Base-by-base conservation (phyloP, 2,888 invertebrate species). In the Octodonta nipae region DNA sequence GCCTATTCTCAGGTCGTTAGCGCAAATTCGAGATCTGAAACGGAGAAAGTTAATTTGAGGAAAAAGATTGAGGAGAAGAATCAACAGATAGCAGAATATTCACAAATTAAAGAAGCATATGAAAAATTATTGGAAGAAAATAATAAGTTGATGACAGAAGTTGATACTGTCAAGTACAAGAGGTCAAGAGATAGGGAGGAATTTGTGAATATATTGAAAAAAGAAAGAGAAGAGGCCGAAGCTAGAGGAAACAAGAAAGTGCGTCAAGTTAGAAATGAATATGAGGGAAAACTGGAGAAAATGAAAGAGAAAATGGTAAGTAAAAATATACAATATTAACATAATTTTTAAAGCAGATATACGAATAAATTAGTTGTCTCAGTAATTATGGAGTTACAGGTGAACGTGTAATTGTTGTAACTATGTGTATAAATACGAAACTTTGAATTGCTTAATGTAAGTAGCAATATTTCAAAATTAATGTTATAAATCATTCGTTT, bases 231-330 rank as follows among this genome's bases (percentile, higher is more conserved):
- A 12, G 54, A 55, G n/a, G 48, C 40, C 22, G 49, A 50, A 10
- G 45, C 46, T 11, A 54, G 52, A 20, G 37, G 49, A 6, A 63
- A 64, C 39, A 46, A 68, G 36, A 66, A 64, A 41, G 60, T 64
- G 4, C 60, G 65, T 34, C 72, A 75, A 34, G 64, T 78, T 3
- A 65, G 73, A 33, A 65, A 64, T 12, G 79, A 80, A 50, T 75
- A 82, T 52, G 82, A 80, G 49, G 69, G 70, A 43, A 84, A 83
- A 61, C 61, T 85, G 50, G 78, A 78, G 50, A 71, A 77, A 58
- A 78, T 84, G 72, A 85, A 84, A 56, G 68, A 72, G 30, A 79
- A 79, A 71, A 82, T 84, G 81, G 82, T 83, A 66, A 72, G 74
- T 70, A 22, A 22, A 22, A n/a, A n/a, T n/a, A n/a, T n/a, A n/a